Percentiles rank a stretch among this genome's conserved stretches.
These are phyloP conservation scores for Tachysurus fulvidraco DNA, from an alignment of 2,113 vertebrate species.

Conservation along the genomic window DNA sequence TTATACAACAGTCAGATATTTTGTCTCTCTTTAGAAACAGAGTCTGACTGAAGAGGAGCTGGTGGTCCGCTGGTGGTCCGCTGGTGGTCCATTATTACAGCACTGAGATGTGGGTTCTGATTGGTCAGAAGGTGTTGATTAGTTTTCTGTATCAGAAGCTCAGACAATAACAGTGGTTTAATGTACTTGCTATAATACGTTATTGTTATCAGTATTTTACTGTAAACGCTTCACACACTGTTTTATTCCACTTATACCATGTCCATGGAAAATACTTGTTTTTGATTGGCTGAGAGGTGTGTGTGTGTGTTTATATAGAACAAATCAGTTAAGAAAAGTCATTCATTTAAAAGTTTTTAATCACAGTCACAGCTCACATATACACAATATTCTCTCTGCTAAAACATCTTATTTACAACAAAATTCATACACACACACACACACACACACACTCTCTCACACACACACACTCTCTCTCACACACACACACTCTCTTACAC, in stretches of 20 bases:
- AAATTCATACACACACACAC: constrained; percentile 38
- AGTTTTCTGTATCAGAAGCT: neutral
- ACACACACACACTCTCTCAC: too few relatives aligned
- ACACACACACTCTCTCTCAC: too few relatives aligned
- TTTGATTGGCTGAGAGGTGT: neutral
- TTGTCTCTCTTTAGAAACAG: neutral
- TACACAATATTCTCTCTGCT: constrained; percentile 62
- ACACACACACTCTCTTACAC: too few relatives aligned
- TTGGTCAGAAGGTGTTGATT: neutral
- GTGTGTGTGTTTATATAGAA: neutral
- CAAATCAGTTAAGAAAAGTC: neutral
- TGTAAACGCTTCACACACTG: neutral
- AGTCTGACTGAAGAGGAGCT: too few relatives aligned
- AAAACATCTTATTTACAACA: constrained; percentile 53
- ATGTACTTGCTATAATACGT: too few relatives aligned
- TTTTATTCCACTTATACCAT: neutral
- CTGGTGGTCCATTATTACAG: too few relatives aligned
- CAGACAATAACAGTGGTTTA: too few relatives aligned
- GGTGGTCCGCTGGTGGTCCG: too few relatives aligned
- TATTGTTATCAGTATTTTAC: neutral
- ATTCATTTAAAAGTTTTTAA: neutral
- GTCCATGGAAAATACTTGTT: neutral
- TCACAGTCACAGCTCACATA: constrained; percentile 47
- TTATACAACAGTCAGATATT: too few relatives aligned
- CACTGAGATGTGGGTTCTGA: neutral